These are phyloP conservation scores for Drosophila eohydei DNA, from an alignment of 2,888 invertebrate species.

Conservation along the genomic window DNA sequence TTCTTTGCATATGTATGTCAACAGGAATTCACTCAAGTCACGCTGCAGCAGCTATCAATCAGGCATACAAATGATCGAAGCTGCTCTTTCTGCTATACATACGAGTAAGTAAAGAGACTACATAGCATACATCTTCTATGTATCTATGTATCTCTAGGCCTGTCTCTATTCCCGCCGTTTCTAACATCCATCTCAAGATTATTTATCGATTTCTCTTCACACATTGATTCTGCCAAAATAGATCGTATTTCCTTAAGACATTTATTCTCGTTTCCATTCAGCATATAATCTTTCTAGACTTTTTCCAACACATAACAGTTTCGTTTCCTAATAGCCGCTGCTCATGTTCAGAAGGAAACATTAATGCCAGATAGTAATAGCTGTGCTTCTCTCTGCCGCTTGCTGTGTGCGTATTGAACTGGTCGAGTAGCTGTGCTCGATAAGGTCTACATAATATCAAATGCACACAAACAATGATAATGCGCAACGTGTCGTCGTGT, in stretches of 20 bases:
- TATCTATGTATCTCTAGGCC: too few species aligned
- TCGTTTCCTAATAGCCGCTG: background rate
- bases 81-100: too few species aligned
- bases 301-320: background rate
- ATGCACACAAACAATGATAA: slow-evolving; percentile 59
- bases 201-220: background rate
- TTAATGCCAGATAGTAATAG: background rate
- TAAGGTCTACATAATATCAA: slow-evolving; percentile 47
- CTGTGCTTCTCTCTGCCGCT: background rate
- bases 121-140: too few species aligned
- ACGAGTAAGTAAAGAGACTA: too few species aligned
- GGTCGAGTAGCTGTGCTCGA: slow-evolving; percentile 26
- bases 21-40: background rate
- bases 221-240: background rate
- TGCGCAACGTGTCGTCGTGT: slow-evolving; percentile 40
- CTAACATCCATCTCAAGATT: background rate
- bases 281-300: background rate
- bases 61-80: background rate
- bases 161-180: too few species aligned
- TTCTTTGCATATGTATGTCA: background rate
- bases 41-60: background rate
- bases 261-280: background rate
- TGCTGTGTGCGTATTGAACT: background rate
- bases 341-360: slow-evolving; percentile 2
- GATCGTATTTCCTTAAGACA: background rate